Evolutionary conservation across 2,113 vertebrate genomes (phyloP).

Genomic region (Rattus norvegicus): DNA sequence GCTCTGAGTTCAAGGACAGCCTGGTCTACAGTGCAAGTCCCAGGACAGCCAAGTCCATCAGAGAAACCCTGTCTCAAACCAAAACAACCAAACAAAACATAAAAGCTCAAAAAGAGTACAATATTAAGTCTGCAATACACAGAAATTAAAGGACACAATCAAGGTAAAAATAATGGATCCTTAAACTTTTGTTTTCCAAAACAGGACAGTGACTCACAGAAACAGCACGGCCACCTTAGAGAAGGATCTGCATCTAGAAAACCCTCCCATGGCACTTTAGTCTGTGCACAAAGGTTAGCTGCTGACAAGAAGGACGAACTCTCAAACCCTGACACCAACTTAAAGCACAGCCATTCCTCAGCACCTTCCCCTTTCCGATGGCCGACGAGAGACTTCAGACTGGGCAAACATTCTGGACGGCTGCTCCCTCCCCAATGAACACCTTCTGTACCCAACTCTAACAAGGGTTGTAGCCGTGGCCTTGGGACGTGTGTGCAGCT

Average conservation of each 20-base stretch:
- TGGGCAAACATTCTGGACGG: not conserved
- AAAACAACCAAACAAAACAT: not conserved
- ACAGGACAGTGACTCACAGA: not conserved
- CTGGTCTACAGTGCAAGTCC: not conserved
- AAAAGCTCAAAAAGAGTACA: not conserved
- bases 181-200: not conserved
- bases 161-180: not conserved
- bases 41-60: not conserved
- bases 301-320: not conserved
- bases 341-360: not conserved
- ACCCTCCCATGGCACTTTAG: not conserved
- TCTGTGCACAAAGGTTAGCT: not conserved
- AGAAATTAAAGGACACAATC: not conserved
- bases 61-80: not conserved
- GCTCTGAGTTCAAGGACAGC: not conserved
- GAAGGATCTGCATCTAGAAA: not conserved
- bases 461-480: not conserved
- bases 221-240: not conserved
- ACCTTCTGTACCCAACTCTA: not conserved
- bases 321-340: not conserved
- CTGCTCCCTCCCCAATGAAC: not conserved
- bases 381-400: not conserved
- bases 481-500: not conserved
- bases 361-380: not conserved
- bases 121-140: not conserved